These are phyloP conservation scores for Muscidifurax raptorellus DNA, from an alignment of 1,140 invertebrate genomes.

Conservation along the genomic window DNA sequence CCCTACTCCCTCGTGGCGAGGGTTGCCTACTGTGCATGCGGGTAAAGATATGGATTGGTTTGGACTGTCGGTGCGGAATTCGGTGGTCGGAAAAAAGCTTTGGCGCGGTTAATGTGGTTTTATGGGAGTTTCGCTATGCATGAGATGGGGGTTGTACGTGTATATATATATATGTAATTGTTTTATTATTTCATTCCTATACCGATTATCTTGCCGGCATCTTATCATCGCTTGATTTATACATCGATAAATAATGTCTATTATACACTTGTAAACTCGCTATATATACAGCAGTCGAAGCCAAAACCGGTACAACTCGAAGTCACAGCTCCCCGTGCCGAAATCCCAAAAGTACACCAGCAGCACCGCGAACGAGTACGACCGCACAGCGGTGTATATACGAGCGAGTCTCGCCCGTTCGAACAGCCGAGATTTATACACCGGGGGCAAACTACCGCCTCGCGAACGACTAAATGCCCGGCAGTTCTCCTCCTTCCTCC, in stretches of 20 bases:
- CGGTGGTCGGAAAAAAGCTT: background rate
- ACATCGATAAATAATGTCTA: background rate
- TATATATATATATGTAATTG: too few species aligned
- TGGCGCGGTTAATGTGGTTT: background rate
- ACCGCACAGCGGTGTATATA: too few species aligned
- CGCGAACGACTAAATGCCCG: constrained; percentile 13
- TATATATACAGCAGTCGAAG: background rate
- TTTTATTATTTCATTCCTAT: too few species aligned
- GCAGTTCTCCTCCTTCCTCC: background rate
- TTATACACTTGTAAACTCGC: background rate
- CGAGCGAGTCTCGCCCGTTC: background rate
- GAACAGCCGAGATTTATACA: background rate
- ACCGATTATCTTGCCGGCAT: too few species aligned
- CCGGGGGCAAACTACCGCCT: background rate
- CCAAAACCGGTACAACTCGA: background rate
- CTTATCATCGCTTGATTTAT: too few species aligned
- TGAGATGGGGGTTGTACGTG: background rate
- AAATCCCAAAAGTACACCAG: background rate
- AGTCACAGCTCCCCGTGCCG: too few species aligned
- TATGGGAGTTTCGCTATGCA: background rate
- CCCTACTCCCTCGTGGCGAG: too few species aligned
- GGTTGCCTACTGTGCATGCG: background rate
- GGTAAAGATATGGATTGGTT: background rate
- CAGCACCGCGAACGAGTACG: background rate
- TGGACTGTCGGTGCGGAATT: background rate